Conservation (phyloP, 2,797 vertebrate species). For the Leptodactylus fallax region DNA sequence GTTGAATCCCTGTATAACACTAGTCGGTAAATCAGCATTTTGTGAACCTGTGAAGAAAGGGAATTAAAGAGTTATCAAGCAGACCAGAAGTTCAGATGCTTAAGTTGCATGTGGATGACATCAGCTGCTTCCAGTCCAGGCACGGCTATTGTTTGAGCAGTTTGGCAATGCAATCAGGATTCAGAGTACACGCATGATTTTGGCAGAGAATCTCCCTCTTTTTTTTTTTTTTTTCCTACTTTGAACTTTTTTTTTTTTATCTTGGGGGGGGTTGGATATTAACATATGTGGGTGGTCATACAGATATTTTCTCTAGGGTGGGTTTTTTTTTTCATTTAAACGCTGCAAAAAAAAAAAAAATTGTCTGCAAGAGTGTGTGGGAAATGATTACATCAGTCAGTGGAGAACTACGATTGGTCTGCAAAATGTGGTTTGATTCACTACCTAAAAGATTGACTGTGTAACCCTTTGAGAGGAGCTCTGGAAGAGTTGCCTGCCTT, state of each 20-base stretch:
- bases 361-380: slow-evolving; percentile 79
- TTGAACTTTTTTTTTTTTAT: slow-evolving; percentile 55
- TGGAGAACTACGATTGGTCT: slow-evolving; percentile 85
- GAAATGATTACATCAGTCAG: slow-evolving; percentile 90
- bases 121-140: slow-evolving; percentile 75
- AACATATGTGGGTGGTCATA: slow-evolving; percentile 28
- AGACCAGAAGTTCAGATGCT: slow-evolving; percentile 70
- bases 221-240: slow-evolving; percentile 1
- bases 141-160: slow-evolving; percentile 71
- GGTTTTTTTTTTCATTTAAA: neutral
- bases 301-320: slow-evolving; percentile 50
- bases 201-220: slow-evolving; percentile 48
- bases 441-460: slow-evolving; percentile 84
- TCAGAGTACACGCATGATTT: slow-evolving; percentile 65
- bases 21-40: neutral
- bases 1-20: neutral
- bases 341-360: slow-evolving; percentile 60
- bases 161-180: slow-evolving; percentile 73
- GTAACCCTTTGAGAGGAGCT: slow-evolving; percentile 88
- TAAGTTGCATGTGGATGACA: slow-evolving; percentile 71
- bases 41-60: slow-evolving; percentile 42
- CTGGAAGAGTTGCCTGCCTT: slow-evolving; percentile 80
- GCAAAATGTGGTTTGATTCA: slow-evolving; percentile 89
- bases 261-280: slow-evolving; percentile 26
- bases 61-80: slow-evolving; percentile 36